Base-by-base conservation (phyloP, 2,113 vertebrate species). In the Cyanoderma ruficeps region DNA sequence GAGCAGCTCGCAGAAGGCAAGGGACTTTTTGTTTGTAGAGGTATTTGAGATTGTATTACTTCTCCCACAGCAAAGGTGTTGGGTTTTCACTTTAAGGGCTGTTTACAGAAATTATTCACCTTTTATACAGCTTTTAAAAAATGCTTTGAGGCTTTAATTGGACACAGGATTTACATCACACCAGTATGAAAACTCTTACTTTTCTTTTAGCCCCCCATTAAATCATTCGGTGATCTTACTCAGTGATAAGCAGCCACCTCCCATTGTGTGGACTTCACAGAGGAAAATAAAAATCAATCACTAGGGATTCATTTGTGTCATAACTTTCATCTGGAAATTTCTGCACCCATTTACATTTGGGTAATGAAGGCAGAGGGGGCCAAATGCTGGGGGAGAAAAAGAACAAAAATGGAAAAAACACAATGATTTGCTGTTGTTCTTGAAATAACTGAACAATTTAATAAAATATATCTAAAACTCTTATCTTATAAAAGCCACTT, bases 121-220 rank as follows among this genome's bases (percentile, higher is more conserved):
- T 97, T 96, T 96, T 97, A 96, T 94, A 96, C 27, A 94, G 42
- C 95, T 87, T 95, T 96, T 90, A 91, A 94, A 97, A 98, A 90
- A 89, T 76, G 95, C 87, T 96, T 97, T 96, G 92, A 95, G 94
- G 83, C 91, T 93, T 94, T 90, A 90, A 94, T 67, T 95, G 63
- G 92, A 71, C 9, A 9, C 4, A 53, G 74, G 24, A 93, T 69
- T 96, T 76, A 39, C 61, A 56, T 81, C 84, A 56, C 83, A 90
- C 79, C 47, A 75, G 42, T 84, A 91, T 37, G 90, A 96, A 84
- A 92, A 91, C 76, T 82, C 93, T 65, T 88, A 89, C 63, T 97
- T 91, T 96, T 93, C 49, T 27, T 68, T 96, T 79, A 70, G 52
- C n/a, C 39, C 39, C 71, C 63, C 49, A 37, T 78, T 57, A 93